Evolutionary conservation across 2,113 vertebrate genomes (phyloP), one percentile per base, ranked within the genome.

Genomic region (Nettapus auritus): DNA sequence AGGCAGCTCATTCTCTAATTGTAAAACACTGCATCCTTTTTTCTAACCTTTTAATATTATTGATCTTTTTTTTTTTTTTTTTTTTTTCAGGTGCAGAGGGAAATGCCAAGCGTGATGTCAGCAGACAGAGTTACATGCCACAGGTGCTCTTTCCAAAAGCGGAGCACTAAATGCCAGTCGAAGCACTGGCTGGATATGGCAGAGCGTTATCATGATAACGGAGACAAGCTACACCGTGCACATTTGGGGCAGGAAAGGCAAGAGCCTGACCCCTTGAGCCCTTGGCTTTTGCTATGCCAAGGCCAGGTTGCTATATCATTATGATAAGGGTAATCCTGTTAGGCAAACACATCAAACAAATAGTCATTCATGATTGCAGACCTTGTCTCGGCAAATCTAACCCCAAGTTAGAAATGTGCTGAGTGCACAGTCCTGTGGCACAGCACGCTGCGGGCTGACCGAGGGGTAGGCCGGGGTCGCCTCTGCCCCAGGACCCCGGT

Each of bases 311-410:
- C 89, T 94, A 0, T 90, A 92, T 89, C 92, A 28, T 71, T 69
- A n/a, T 52, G 96, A 96, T 97, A 96, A 97, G 95, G 44, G 82
- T 95, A 96, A 97, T 96, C 83, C 92, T 93, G 77, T 84, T 94
- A 87, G 90, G 92, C 94, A 97, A 97, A 96, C 77, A 92, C 76
- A 86, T 79, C 80, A 78, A 94, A 90, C 89, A 94, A 95, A 95
- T 19, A 96, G 52, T 64, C 40, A 53, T 48, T 81, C 75, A 57
- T 3, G 16, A 81, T 48, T 81, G 82, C 88, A 92, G 90, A 84
- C 55, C 79, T 92, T 88, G 55, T 78, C 93, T 80, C 69, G 53
- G 82, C 93, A 83, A 97, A 94, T 60, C 56, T 68, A 57, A 89
- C 44, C 85, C 52, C 3, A 2, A 56, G 80, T 85, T 94, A 88